Conservation (phyloP, 2,797 vertebrate species). For the Chiroxiphia lanceolata region DNA sequence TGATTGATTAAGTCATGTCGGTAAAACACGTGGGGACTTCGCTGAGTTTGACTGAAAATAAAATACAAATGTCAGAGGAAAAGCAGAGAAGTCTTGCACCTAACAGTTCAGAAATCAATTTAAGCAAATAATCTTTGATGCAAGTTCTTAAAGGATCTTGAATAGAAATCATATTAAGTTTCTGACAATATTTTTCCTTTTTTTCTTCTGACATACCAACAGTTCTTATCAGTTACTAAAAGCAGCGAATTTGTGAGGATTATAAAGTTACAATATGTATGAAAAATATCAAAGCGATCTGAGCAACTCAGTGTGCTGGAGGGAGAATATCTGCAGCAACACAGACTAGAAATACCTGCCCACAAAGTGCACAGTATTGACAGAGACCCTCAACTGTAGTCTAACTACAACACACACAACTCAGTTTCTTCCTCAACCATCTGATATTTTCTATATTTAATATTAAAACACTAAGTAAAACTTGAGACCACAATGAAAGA, state of each 20-base stretch:
- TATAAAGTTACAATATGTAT: background rate
- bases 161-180: background rate
- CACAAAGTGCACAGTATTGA: background rate
- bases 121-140: background rate
- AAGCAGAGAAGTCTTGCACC: background rate
- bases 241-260: background rate
- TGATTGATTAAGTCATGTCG: conserved; percentile 99
- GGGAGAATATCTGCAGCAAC: background rate
- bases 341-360: background rate
- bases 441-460: background rate
- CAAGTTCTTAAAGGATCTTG: background rate
- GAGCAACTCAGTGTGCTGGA: background rate
- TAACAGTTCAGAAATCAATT: background rate
- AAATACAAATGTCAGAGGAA: conserved; percentile 63
- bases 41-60: conserved; percentile 91
- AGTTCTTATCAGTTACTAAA: background rate
- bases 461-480: background rate
- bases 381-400: background rate
- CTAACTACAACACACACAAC: fast-evolving
- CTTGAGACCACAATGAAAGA: background rate
- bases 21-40: conserved; percentile 98
- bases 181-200: background rate
- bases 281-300: background rate
- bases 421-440: background rate
- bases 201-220: background rate